A percentile compares a stretch with the other conserved stretches of the same genome.
These are phyloP conservation scores for Ginglymostoma cirratum DNA, from an alignment of 2,113 vertebrate species.

Conservation along the genomic window DNA sequence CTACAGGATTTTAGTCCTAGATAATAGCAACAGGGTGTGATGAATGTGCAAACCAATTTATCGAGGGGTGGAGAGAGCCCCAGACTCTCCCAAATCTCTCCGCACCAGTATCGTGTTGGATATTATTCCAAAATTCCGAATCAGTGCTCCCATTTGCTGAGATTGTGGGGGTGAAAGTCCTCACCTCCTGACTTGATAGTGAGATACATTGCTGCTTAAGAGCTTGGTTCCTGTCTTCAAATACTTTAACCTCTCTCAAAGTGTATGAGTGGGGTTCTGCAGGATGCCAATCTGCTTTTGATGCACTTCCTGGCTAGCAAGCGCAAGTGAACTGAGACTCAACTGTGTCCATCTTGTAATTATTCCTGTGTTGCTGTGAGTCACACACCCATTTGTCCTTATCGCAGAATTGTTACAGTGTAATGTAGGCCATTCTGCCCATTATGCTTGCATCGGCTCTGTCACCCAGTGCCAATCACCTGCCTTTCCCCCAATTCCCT, in stretches of 20 bases:
- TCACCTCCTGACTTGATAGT: neutral
- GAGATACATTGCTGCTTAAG: neutral
- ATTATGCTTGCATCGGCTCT: too few relatives aligned
- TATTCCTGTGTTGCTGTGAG: neutral
- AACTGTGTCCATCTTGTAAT: neutral
- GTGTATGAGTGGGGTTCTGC: neutral
- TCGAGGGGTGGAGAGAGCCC: neutral
- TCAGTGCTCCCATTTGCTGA: neutral
- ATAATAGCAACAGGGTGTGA: too few relatives aligned
- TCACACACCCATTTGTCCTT: neutral
- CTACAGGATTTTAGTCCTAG: neutral
- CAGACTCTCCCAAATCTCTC: neutral
- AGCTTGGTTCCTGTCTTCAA: neutral
- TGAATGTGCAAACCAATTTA: neutral
- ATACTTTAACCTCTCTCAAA: neutral
- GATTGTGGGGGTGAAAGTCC: neutral
- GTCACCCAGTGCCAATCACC: too few relatives aligned
- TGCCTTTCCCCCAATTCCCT: too few relatives aligned
- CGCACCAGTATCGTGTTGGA: neutral
- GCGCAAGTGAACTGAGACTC: neutral
- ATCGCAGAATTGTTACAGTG: neutral
- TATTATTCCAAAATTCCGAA: neutral
- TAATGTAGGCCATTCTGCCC: too few relatives aligned
- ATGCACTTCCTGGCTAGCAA: neutral
- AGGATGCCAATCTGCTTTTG: too few relatives aligned